Conservation (phyloP, 2,888 invertebrate species). For the Sympetrum striolatum region DNA sequence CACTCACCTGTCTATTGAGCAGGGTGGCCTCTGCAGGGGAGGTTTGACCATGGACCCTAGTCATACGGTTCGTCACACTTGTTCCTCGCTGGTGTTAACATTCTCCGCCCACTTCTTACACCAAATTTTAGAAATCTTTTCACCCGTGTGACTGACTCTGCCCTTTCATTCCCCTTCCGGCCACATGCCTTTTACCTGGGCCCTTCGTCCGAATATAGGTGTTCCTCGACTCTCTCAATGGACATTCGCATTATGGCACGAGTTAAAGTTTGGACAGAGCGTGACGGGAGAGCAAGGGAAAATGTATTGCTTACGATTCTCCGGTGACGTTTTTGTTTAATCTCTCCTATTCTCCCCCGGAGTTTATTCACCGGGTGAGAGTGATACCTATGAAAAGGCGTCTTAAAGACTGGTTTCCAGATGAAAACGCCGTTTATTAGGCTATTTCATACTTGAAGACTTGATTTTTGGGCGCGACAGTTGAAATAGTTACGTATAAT, state of each 20-base stretch:
- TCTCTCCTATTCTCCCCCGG: background rate
- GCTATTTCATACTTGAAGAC: too few species aligned
- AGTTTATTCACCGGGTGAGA: background rate
- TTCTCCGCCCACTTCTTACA: background rate
- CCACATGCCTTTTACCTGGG: background rate
- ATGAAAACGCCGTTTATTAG: too few species aligned
- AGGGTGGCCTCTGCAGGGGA: background rate
- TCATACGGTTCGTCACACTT: conserved; percentile 4
- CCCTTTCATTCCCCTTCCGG: background rate
- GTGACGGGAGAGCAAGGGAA: conserved; percentile 4
- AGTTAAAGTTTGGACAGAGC: conserved; percentile 30
- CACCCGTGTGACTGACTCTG: background rate
- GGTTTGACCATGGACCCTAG: conserved; percentile 1
- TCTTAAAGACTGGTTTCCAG: too few species aligned
- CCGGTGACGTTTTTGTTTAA: background rate
- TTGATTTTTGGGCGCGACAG: too few species aligned
- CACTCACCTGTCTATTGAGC: background rate
- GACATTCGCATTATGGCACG: background rate
- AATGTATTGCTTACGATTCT: background rate
- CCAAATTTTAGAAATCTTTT: conserved; percentile 34
- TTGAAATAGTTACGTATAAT: too few species aligned
- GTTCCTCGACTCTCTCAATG: background rate
- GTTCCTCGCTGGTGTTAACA: conserved; percentile 13
- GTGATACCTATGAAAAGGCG: background rate
- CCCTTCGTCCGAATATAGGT: background rate